phyloP scores from a whole-genome alignment of 1,140 invertebrate genomes.

The Heliconius eleuchia region DNA sequence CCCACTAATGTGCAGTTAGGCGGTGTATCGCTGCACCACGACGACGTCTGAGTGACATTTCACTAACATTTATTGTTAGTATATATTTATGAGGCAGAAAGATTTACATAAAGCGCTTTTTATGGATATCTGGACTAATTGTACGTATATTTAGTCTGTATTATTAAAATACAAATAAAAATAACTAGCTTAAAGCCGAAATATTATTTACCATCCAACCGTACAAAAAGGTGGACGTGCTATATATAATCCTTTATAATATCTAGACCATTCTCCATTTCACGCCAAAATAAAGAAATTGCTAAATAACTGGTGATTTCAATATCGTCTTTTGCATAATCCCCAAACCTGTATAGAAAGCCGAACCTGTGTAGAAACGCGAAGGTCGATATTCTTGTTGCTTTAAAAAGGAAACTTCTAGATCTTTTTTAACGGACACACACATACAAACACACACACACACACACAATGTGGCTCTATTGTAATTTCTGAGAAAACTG shows the following conservation, averaged over 20 bases:
- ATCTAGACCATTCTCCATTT: not conserved
- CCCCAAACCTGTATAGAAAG: conserved; percentile 11
- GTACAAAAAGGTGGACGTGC: not conserved
- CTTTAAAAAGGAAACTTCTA: conserved; percentile 28
- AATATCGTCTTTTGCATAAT: conserved; percentile 13
- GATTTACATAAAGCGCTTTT: too few relatives aligned
- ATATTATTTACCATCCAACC: not conserved
- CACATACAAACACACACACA: conserved; percentile 9
- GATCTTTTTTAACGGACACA: conserved; percentile 19
- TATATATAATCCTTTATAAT: not conserved
- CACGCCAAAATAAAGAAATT: not conserved
- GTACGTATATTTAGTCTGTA: not conserved
- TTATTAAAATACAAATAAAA: not conserved
- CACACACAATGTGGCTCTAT: conserved; percentile 16
- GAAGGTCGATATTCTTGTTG: conserved; percentile 8
- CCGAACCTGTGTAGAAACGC: not conserved
- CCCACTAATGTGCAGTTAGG: too few relatives aligned
- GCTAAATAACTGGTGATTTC: not conserved
- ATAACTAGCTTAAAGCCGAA: not conserved
- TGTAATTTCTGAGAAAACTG: conserved; percentile 32
- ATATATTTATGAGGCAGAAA: too few relatives aligned
- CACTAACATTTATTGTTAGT: too few relatives aligned
- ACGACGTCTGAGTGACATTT: too few relatives aligned
- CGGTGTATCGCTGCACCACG: too few relatives aligned
- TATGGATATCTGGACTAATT: not conserved